Conservation (phyloP, 2,113 vertebrate genomes). For the Salvelinus alpinus region DNA sequence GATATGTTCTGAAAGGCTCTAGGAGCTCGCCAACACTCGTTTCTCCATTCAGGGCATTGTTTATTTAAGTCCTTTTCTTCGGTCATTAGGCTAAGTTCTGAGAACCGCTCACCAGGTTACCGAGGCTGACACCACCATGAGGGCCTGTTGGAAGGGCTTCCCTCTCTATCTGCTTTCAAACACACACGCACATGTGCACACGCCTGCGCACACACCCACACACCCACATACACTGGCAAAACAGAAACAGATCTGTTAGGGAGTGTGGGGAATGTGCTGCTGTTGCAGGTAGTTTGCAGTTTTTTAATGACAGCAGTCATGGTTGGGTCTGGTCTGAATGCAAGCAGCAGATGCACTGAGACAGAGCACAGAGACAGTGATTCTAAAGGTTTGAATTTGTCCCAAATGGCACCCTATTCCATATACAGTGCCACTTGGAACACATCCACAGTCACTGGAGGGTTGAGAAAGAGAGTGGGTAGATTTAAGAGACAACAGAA, state of each 20-base stretch:
- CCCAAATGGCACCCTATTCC: too few relatives aligned
- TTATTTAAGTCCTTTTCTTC: slow-evolving; percentile 63
- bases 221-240: not conserved
- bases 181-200: too few relatives aligned
- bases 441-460: too few relatives aligned
- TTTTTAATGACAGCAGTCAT: not conserved
- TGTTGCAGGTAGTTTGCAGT: not conserved
- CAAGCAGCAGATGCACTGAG: not conserved
- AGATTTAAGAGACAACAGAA: not conserved
- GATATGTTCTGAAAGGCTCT: slow-evolving; percentile 36
- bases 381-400: too few relatives aligned
- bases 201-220: too few relatives aligned
- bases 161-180: too few relatives aligned
- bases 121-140: slow-evolving; percentile 33
- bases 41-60: slow-evolving; percentile 39
- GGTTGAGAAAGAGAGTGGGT: not conserved
- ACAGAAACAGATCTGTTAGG: not conserved
- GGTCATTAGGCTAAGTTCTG: slow-evolving; percentile 58
- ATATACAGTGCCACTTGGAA: too few relatives aligned
- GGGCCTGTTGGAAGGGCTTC: slow-evolving; percentile 6
- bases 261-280: not conserved
- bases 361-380: not conserved
- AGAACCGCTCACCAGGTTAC: slow-evolving; percentile 52
- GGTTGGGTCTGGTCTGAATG: not conserved
- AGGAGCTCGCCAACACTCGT: too few relatives aligned